Conservation (phyloP, 2,888 invertebrate genomes). For the Perizoma flavofasciatum region DNA sequence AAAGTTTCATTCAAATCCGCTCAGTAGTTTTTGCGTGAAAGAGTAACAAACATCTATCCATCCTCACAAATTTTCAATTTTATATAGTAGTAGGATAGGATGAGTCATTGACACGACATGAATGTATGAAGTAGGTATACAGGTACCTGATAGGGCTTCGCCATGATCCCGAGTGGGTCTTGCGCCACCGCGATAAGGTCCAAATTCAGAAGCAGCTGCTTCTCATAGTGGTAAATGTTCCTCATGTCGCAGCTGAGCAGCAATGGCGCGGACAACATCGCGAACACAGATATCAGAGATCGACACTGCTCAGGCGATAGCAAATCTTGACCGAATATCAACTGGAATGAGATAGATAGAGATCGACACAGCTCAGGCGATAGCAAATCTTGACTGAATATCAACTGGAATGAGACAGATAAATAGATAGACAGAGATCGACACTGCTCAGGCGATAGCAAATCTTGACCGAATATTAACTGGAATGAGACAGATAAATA, state of each 20-base stretch:
- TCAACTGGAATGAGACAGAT: slow-evolving; percentile 61
- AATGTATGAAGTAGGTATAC: too few relatives aligned
- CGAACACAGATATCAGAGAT: slow-evolving; percentile 86
- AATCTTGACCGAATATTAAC: slow-evolving; percentile 81
- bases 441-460: slow-evolving; percentile 82
- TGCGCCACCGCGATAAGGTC: slow-evolving; percentile 86
- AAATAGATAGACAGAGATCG: slow-evolving; percentile 64
- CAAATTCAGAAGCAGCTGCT: slow-evolving; percentile 82
- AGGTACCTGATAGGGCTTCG: slow-evolving; percentile 63
- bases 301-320: slow-evolving; percentile 83
- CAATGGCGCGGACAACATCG: slow-evolving; percentile 86
- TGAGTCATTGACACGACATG: too few relatives aligned
- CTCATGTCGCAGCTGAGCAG: slow-evolving; percentile 86
- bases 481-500: slow-evolving; percentile 47
- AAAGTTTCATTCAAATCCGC: too few relatives aligned
- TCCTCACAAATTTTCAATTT: too few relatives aligned
- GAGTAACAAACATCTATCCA: too few relatives aligned
- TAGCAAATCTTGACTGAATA: slow-evolving; percentile 80
- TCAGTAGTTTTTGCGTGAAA: too few relatives aligned
- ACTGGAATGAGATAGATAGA: slow-evolving; percentile 62
- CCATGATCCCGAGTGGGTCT: slow-evolving; percentile 86
- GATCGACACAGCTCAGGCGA: slow-evolving; percentile 83
- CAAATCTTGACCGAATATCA: slow-evolving; percentile 80
- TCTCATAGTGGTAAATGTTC: slow-evolving; percentile 68
- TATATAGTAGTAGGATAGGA: too few relatives aligned